Evolutionary conservation across 2,888 invertebrate species (phyloP).

Genomic region (Cosmorhoe ocellata): DNA sequence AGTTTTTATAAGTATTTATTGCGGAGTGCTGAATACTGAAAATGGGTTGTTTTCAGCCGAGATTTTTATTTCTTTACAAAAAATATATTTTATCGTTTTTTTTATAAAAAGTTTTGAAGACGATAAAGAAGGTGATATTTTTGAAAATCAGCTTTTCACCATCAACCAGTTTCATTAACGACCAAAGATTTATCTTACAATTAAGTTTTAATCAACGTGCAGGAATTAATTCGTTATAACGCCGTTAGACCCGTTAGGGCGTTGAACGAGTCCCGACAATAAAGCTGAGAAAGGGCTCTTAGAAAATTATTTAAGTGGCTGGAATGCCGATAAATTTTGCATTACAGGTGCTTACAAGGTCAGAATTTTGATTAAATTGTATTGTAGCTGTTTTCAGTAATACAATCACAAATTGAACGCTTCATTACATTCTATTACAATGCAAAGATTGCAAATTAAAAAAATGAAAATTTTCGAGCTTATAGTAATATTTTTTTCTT

Average conservation of each 20-base stretch:
- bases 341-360: constrained; percentile 14
- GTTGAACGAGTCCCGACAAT: constrained; percentile 58
- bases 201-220: constrained; percentile 73
- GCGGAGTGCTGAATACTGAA: constrained; percentile 13
- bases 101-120: too few species aligned
- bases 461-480: too few species aligned
- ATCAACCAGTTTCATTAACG: constrained; percentile 24
- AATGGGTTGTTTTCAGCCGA: constrained; percentile 2
- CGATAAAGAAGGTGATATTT: too few species aligned
- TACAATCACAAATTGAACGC: too few species aligned
- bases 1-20: constrained; percentile 32
- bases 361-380: constrained; percentile 15
- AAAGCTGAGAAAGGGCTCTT: constrained; percentile 62
- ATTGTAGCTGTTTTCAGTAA: not conserved
- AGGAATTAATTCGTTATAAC: constrained; percentile 74
- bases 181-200: constrained; percentile 66
- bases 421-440: not conserved
- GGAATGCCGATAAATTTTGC: constrained; percentile 52
- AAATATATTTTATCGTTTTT: too few species aligned
- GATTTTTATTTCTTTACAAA: too few species aligned
- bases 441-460: too few species aligned
- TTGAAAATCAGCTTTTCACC: too few species aligned
- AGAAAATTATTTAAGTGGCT: constrained; percentile 53
- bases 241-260: constrained; percentile 49
- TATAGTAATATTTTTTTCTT: too few species aligned